phyloP scores from a whole-genome alignment of 2,888 invertebrate genomes.

The Cetonia aurata region DNA sequence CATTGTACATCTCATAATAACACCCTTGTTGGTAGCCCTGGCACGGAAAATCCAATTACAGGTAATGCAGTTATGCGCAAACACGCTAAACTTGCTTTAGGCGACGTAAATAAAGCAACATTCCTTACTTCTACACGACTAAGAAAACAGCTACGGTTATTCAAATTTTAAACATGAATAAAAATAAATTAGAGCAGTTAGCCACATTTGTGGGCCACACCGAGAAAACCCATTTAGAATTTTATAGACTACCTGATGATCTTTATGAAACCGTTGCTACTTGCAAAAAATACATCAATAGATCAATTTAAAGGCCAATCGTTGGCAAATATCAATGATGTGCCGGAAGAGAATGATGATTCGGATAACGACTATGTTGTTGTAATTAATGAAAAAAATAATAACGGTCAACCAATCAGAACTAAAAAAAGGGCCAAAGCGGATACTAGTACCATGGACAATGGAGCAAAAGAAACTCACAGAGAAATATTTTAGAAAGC shows the following conservation, averaged over 20 bases:
- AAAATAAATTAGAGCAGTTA: constrained; percentile 27
- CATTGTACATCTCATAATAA: too few relatives aligned
- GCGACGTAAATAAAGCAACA: constrained; percentile 32
- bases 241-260: constrained; percentile 39
- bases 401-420: background rate
- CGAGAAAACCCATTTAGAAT: constrained; percentile 35
- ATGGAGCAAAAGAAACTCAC: background rate
- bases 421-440: background rate
- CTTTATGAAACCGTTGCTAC: constrained; percentile 29
- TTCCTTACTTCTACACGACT: constrained; percentile 31
- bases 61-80: constrained; percentile 33
- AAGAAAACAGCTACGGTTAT: constrained; percentile 25
- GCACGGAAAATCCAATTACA: constrained; percentile 18
- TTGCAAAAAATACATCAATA: constrained; percentile 24
- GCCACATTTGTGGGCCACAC: constrained; percentile 39
- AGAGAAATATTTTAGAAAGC: constrained; percentile 3
- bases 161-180: constrained; percentile 38
- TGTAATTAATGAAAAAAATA: background rate
- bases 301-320: constrained; percentile 40
- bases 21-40: constrained; percentile 39
- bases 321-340: constrained; percentile 37
- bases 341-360: too few relatives aligned
- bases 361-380: background rate
- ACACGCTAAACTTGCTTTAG: constrained; percentile 31
- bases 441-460: constrained; percentile 12